Evolutionary conservation across 1,140 invertebrate species (phyloP).

Genomic region (Caenorhabditis latens): DNA sequence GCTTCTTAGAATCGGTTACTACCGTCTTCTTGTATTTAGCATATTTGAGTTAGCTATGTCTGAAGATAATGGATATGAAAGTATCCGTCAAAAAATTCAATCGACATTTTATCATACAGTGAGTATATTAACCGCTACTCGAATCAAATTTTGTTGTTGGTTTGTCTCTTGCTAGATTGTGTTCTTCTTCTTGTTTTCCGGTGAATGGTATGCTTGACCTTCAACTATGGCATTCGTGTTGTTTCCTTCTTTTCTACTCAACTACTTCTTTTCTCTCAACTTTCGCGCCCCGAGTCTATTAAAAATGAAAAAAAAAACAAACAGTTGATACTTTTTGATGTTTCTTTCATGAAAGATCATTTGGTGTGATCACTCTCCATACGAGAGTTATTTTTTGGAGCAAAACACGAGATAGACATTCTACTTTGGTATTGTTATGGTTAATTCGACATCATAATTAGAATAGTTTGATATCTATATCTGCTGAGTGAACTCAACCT

Average conservation of each 20-base stretch:
- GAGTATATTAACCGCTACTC: neutral
- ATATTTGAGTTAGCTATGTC: neutral
- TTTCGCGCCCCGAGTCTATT: neutral
- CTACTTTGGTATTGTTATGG: too few species aligned
- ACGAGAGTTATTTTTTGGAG: too few species aligned
- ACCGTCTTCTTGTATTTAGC: too few species aligned
- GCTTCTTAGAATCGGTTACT: constrained; percentile 14
- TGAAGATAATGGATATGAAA: neutral
- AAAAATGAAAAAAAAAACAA: neutral
- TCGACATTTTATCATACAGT: constrained; percentile 12
- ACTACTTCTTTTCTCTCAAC: neutral
- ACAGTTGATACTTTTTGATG: too few species aligned
- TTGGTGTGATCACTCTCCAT: too few species aligned
- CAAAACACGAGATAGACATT: neutral
- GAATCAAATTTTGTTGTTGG: neutral
- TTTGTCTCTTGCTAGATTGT: neutral
- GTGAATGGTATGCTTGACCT: constrained; percentile 48
- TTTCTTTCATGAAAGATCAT: constrained; percentile 5
- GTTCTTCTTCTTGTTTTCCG: constrained; percentile 36
- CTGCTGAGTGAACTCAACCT: too few species aligned
- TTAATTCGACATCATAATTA: too few species aligned
- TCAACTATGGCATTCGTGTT: constrained; percentile 26
- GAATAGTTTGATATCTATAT: neutral
- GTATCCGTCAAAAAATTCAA: constrained; percentile 5
- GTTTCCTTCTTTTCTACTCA: constrained; percentile 27